A percentile compares a stretch with the other conserved stretches of the same genome.
phyloP scores from a whole-genome alignment of 2,888 invertebrate species.

The Volucella bombylans region DNA sequence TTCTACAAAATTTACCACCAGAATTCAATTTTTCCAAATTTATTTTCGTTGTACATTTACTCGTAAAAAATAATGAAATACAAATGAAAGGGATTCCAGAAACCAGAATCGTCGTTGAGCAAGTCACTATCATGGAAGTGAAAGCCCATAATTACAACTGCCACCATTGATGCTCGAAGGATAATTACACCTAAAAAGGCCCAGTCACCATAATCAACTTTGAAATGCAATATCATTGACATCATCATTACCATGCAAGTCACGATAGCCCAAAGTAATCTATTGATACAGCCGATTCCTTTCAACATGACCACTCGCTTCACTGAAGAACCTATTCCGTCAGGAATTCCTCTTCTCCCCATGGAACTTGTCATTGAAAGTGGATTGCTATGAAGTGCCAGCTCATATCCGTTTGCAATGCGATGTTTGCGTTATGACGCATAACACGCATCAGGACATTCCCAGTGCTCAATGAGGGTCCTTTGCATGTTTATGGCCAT shows the following conservation, averaged over 20 bases:
- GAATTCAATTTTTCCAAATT: too few relatives aligned
- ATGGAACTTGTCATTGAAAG: neutral
- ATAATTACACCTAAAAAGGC: conserved; percentile 22
- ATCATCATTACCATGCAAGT: conserved; percentile 28
- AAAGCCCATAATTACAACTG: too few relatives aligned
- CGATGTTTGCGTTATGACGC: conserved; percentile 30
- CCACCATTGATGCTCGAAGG: neutral
- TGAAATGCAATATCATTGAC: conserved; percentile 4
- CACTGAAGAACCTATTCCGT: conserved; percentile 21
- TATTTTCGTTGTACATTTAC: too few relatives aligned
- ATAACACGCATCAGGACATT: conserved; percentile 31
- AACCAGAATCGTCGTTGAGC: too few relatives aligned
- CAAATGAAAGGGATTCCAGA: too few relatives aligned
- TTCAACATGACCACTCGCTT: conserved; percentile 28
- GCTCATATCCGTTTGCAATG: conserved; percentile 41
- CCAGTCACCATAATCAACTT: conserved; percentile 32
- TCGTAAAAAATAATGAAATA: too few relatives aligned
- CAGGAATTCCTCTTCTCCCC: neutral
- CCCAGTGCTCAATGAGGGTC: neutral
- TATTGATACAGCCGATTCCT: neutral
- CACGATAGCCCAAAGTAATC: conserved; percentile 34
- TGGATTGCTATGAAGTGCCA: conserved; percentile 16
- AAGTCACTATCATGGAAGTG: too few relatives aligned
- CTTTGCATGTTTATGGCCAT: neutral
- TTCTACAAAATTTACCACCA: too few relatives aligned